Evolutionary conservation across 1,140 invertebrate species (phyloP).

Genomic region (Bathynomus jamesi): DNA sequence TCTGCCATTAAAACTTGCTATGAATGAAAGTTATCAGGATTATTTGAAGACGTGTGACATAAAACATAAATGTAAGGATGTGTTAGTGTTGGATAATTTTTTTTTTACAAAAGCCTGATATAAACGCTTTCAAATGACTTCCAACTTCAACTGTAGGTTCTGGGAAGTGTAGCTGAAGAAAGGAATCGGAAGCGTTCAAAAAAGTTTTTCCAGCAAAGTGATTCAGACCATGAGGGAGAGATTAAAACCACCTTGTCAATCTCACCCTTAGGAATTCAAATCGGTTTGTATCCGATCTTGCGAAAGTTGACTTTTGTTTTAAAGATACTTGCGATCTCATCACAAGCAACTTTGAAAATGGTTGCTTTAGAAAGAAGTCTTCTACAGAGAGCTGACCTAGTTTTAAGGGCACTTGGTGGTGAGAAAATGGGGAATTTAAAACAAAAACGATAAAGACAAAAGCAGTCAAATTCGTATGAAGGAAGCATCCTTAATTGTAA

Average conservation of each 20-base stretch:
- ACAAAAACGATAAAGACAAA: no score
- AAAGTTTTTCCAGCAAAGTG: constrained; percentile 40
- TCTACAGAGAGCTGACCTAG: background rate
- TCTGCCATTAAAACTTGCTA: background rate
- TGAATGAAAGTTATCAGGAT: background rate
- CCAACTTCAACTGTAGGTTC: constrained; percentile 42
- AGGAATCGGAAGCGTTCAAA: constrained; percentile 38
- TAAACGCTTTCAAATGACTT: constrained; percentile 47
- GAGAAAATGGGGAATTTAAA: no score
- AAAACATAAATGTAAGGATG: background rate
- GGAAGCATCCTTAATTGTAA: no score
- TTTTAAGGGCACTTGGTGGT: background rate
- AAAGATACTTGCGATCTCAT: background rate
- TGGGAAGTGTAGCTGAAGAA: constrained; percentile 43
- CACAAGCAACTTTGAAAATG: background rate
- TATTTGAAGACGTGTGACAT: background rate
- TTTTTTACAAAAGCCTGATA: constrained; percentile 52
- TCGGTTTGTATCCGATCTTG: background rate
- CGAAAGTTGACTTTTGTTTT: background rate
- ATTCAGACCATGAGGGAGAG: constrained; percentile 41
- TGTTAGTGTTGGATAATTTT: constrained; percentile 50
- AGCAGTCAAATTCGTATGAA: no score
- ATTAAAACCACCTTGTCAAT: background rate
- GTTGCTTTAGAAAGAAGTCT: background rate
- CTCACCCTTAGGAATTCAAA: background rate